Percentiles rank a stretch among this genome's conserved stretches.
Evolutionary conservation across 1,140 invertebrate genomes (phyloP).

Genomic region (Calliopsis andreniformis): DNA sequence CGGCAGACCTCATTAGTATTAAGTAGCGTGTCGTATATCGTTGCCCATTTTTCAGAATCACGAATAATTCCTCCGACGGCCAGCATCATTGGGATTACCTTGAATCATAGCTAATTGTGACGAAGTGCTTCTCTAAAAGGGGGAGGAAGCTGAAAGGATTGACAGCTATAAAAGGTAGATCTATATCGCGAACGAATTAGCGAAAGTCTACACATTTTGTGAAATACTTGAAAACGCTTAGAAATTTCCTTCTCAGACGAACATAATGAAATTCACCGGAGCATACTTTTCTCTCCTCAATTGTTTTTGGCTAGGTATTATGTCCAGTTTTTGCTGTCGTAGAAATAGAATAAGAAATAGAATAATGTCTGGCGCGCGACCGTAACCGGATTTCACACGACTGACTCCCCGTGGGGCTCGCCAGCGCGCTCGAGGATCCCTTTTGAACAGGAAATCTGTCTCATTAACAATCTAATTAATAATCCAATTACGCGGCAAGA

Average conservation of each 20-base stretch:
- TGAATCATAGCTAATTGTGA: conserved; percentile 25
- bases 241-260: no score
- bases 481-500: conserved; percentile 80
- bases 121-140: conserved; percentile 17
- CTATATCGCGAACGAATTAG: no score
- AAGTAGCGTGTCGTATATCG: conserved; percentile 24
- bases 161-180: no score
- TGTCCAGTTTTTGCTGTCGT: no score
- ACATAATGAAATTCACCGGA: no score
- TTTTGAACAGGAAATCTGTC: conserved; percentile 76
- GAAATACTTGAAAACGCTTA: no score
- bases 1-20: conserved; percentile 47
- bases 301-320: no score
- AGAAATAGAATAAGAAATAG: not conserved
- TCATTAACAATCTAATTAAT: conserved; percentile 82
- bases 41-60: conserved; percentile 38
- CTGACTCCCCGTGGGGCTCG: conserved; percentile 4
- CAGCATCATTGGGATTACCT: no score
- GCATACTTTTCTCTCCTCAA: no score
- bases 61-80: not conserved
- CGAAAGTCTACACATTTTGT: no score
- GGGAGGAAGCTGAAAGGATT: no score
- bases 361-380: conserved; percentile 3
- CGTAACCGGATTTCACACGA: conserved; percentile 31
- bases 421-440: conserved; percentile 44